Base-by-base conservation (phyloP, 2,888 invertebrate species). In the Antheraea yamamai region DNA sequence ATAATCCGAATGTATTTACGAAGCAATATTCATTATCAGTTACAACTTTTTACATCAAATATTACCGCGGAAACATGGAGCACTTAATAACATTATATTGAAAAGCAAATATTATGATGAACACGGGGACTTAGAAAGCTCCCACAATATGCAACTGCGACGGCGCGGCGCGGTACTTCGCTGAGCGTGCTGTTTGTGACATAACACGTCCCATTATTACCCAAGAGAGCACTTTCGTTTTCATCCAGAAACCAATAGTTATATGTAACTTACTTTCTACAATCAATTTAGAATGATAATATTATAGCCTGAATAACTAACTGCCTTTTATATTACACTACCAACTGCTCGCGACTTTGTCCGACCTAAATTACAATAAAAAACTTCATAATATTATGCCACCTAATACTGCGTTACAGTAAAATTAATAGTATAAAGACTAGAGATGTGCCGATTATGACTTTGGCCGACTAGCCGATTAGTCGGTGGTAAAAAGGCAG, bases 171-270 rank as follows among this genome's bases (percentile, higher is more conserved):
- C 64, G 64, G 7, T 14, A 10, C 61, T 6, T 26, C 23, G 64
- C 35, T 4, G 4, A 39, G 35, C n/a, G 39, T 47, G 47, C 47
- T 47, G 47, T 70, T 18, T 26, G 23, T 75, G 35, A 75, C 70
- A 47, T 58, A 73, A 73, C 30, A 18, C 26, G 23, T 68, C 61
- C 75, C 58, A 75, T 75, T 70, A 70, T 47, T 55, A 58, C 55
- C 39, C 70, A 26, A 51, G 51, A 58, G 73, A 61, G 30, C 52
- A 70, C 75, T 75, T 75, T 75, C 75, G 73, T 58, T 75, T 75
- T 73, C 75, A 73, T 75, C 75, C 75, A 75, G 75, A 75, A 72
- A 72, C 66, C 30, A n/a, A 71, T 55, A 58, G n/a, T 47, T 12
- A 72, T 72, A 64, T 75, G 16, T 16, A 66, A 71, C 75, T 75